A percentile compares a stretch with the other conserved stretches of the same genome.
These are phyloP conservation scores for Natrix natrix DNA, from an alignment of 2,797 vertebrate species.

Conservation along the genomic window DNA sequence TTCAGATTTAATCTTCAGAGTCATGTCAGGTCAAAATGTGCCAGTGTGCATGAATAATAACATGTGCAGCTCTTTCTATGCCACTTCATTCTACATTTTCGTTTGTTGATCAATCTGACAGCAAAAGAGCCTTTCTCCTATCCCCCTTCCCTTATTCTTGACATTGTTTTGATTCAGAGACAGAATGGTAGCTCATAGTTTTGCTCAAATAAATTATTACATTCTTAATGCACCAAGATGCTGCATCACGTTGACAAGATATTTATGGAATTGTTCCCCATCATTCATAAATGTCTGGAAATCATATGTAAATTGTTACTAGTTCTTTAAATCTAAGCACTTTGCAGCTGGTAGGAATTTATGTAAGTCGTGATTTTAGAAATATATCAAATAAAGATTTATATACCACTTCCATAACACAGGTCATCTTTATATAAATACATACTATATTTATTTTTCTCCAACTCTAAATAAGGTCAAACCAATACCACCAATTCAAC, in stretches of 20 bases:
- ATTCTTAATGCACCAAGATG: constrained; percentile 2
- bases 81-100: not conserved
- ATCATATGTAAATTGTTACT: not conserved
- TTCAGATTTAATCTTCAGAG: not conserved
- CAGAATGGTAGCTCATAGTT: not conserved
- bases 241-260: not conserved
- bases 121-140: not conserved
- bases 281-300: not conserved
- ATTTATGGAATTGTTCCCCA: not conserved
- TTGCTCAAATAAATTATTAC: not conserved
- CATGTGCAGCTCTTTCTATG: not conserved
- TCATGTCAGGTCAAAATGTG: not conserved
- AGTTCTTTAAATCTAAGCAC: not conserved
- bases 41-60: not conserved
- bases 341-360: not conserved
- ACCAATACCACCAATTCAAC: constrained; percentile 9
- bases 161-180: not conserved
- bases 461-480: constrained; percentile 9
- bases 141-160: not conserved
- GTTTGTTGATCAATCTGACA: not conserved
- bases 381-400: not conserved
- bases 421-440: not conserved
- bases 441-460: not conserved
- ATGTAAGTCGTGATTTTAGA: not conserved
- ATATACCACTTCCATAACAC: not conserved